Evolutionary conservation across 2,113 vertebrate species (phyloP).

Genomic region (Archilochus colubris): DNA sequence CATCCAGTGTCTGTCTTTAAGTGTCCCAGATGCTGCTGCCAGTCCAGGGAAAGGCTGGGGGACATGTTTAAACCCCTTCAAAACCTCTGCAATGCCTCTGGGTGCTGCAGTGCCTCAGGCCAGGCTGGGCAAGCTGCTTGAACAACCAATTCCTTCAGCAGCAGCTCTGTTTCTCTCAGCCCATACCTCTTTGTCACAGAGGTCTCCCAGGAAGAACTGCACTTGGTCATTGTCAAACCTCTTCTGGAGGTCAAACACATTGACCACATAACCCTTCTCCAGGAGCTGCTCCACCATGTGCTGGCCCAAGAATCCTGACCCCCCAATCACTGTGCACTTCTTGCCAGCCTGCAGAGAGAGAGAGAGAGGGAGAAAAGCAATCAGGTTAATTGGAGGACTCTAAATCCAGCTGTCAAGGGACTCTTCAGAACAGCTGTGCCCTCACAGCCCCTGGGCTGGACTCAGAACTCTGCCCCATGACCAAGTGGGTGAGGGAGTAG

Average conservation of each 20-base stretch:
- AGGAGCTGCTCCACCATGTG: constrained; percentile 92
- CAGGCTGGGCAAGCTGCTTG: not conserved
- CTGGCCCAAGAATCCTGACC: constrained; percentile 91
- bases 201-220: constrained; percentile 89
- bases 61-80: not conserved
- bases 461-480: not conserved
- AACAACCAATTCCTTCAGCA: not conserved
- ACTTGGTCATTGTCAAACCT: constrained; percentile 80
- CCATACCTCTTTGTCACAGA: constrained; percentile 88
- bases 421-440: not conserved
- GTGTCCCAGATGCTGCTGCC: not conserved
- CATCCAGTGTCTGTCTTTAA: fast-evolving
- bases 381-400: not conserved
- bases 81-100: not conserved
- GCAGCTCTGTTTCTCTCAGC: not conserved
- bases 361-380: not conserved
- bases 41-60: not conserved
- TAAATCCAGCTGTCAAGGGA: fast-evolving
- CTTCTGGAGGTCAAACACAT: constrained; percentile 91
- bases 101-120: not conserved
- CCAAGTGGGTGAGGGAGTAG: not conserved
- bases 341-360: constrained; percentile 78
- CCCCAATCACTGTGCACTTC: constrained; percentile 89
- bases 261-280: constrained; percentile 84
- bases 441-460: no score